Evolutionary conservation across 2,797 vertebrate species (phyloP), one percentile per base, ranked within the genome.

Genomic region (Helarctos malayanus): DNA sequence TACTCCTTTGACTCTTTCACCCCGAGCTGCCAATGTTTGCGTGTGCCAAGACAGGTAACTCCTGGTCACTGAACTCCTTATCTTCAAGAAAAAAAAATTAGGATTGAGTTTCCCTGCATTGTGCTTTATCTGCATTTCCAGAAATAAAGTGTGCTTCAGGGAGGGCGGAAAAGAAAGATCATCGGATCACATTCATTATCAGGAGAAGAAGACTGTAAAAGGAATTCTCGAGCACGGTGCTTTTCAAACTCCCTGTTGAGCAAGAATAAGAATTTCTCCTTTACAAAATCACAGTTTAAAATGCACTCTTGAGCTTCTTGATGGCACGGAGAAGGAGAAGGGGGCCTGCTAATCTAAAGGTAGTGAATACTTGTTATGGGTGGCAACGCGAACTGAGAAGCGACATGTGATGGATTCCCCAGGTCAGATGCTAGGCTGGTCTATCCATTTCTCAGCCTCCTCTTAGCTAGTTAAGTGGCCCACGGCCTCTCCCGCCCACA

Each of bases 61-160:
- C 35, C 27, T 80, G 82, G 83, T 90, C 84, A 61, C 35, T 16
- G 13, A 94, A 78, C 11, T 85, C 32, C 47, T 83, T 93, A 89
- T 93, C 75, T 71, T 83, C 59, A 83, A 52, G 47, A 35, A 69
- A 82, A 81, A 89, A 65, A 56, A 54, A 57, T 9, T 19, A 89
- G 47, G 41, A 84, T 80, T 78, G 57, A 84, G 52, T 85, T 91
- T 97, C 61, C 9, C 68, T 82, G 59, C n/a, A 32, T 73, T 75
- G 38, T 2, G 4, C 57, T 96, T 97, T 89, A 95, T 92, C 49
- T 94, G 69, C 71, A 89, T 95, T 97, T 96, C 38, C 73, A 96
- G 83, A 94, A 95, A 94, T 79, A 96, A 96, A 87, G 29, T 94
- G 54, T 68, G 92, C 52, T 89, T 97, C 23, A 27, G 57, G n/a